These are phyloP conservation scores for Zaprionus kolodkinae DNA, from an alignment of 1,140 invertebrate species.

Conservation along the genomic window DNA sequence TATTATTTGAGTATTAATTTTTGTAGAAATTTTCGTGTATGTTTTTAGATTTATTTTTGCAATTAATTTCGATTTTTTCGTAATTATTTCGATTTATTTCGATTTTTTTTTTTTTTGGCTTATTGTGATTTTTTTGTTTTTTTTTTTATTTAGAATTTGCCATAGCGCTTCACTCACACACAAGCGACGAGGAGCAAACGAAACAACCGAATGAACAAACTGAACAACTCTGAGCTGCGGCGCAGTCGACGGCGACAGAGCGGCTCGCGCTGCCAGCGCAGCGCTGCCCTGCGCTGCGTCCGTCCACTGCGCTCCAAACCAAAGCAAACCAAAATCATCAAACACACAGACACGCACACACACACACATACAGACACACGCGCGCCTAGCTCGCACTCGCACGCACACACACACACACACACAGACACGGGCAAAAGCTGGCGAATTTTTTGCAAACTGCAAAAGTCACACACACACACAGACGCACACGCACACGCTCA, in stretches of 20 bases:
- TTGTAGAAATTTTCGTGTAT: neutral
- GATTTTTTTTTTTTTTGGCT: slow-evolving; percentile 16
- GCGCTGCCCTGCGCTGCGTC: neutral
- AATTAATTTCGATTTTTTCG: slow-evolving; percentile 10
- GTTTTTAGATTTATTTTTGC: slow-evolving; percentile 2
- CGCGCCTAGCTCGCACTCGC: slow-evolving; percentile 14
- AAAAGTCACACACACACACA: slow-evolving; percentile 43
- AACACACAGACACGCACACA: slow-evolving; percentile 47
- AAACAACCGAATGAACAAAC: slow-evolving; percentile 79
- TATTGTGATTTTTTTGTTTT: slow-evolving; percentile 18
- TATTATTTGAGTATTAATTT: neutral
- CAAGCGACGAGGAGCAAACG: slow-evolving; percentile 81
- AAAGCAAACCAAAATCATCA: slow-evolving; percentile 73
- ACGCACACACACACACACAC: slow-evolving; percentile 47
- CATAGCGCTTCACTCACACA: slow-evolving; percentile 66
- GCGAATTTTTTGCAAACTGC: slow-evolving; percentile 46
- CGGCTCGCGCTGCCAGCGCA: slow-evolving; percentile 7
- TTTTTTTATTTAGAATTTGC: slow-evolving; percentile 29
- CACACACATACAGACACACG: slow-evolving; percentile 44
- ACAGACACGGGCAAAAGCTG: slow-evolving; percentile 4
- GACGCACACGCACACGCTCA: slow-evolving; percentile 12
- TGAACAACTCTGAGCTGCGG: slow-evolving; percentile 52
- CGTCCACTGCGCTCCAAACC: slow-evolving; percentile 71
- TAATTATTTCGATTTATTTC: neutral
- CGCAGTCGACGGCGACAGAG: slow-evolving; percentile 30